Conservation (phyloP, 2,888 invertebrate genomes). For the Pheosia gnoma region DNA sequence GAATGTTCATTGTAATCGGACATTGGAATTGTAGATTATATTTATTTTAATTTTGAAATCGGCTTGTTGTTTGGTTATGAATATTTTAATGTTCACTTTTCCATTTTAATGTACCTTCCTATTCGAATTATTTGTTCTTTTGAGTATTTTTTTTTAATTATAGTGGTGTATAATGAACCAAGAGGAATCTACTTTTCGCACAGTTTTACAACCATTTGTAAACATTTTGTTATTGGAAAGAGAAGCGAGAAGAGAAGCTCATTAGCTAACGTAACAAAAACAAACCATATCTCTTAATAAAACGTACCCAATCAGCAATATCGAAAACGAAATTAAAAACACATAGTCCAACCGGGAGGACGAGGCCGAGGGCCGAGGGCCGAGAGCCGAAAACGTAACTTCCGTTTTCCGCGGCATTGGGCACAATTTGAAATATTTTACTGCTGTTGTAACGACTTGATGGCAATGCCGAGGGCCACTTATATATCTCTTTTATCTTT, state of each 20-base stretch:
- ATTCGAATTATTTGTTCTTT: too few relatives aligned
- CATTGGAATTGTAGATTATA: background rate
- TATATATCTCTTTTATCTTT: conserved; percentile 84
- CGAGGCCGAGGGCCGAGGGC: conserved; percentile 27
- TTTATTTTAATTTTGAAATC: background rate
- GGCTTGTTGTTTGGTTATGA: too few relatives aligned
- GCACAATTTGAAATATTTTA: conserved; percentile 85
- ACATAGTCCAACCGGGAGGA: conserved; percentile 39
- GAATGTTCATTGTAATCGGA: conserved; percentile 7
- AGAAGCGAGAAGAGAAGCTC: background rate
- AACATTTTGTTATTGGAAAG: too few relatives aligned
- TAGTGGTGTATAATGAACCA: too few relatives aligned
- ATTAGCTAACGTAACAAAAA: conserved; percentile 2
- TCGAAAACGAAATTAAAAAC: conserved; percentile 57
- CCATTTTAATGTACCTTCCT: too few relatives aligned
- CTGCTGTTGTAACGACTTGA: conserved; percentile 83
- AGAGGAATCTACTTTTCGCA: too few relatives aligned
- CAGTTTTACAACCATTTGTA: too few relatives aligned
- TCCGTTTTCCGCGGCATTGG: conserved; percentile 84
- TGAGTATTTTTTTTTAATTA: too few relatives aligned
- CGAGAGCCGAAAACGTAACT: conserved; percentile 69
- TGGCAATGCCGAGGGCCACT: conserved; percentile 82
- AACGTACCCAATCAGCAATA: conserved; percentile 36
- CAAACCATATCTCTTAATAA: conserved; percentile 4
- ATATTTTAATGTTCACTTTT: too few relatives aligned